phyloP scores from a whole-genome alignment of 1,140 invertebrate genomes.

The Macrotrachela quadricornifera region DNA sequence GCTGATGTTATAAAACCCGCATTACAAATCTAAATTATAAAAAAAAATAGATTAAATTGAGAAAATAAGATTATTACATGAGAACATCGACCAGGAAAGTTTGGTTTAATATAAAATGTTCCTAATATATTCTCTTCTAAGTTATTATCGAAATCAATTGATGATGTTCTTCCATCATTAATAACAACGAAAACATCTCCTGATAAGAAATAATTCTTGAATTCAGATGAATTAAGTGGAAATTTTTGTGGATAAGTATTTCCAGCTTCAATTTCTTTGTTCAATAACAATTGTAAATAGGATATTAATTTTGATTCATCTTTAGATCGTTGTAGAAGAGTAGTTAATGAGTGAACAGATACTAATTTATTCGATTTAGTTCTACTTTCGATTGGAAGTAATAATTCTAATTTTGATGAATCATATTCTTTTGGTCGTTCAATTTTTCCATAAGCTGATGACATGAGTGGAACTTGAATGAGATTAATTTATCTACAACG shows the following conservation, averaged over 20 bases:
- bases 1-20: neutral
- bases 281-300: too few relatives aligned
- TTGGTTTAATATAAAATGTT: conserved; percentile 18
- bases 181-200: neutral
- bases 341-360: too few relatives aligned
- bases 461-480: too few relatives aligned
- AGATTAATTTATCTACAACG: too few relatives aligned
- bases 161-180: neutral
- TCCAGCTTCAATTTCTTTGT: conserved; percentile 14
- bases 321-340: too few relatives aligned
- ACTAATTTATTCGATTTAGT: too few relatives aligned
- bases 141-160: conserved; percentile 11
- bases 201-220: conserved; percentile 15
- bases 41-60: conserved; percentile 1
- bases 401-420: too few relatives aligned
- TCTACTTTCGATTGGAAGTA: too few relatives aligned
- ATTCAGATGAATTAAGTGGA: conserved; percentile 11
- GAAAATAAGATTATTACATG: conserved; percentile 11
- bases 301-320: too few relatives aligned
- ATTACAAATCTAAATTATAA: neutral
- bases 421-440: too few relatives aligned
- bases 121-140: conserved; percentile 10
- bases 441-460: too few relatives aligned
- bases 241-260: conserved; percentile 16
- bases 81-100: conserved; percentile 17